These are phyloP conservation scores for Sinocyclocheilus grahami DNA, from an alignment of 2,113 vertebrate genomes.

Conservation along the genomic window DNA sequence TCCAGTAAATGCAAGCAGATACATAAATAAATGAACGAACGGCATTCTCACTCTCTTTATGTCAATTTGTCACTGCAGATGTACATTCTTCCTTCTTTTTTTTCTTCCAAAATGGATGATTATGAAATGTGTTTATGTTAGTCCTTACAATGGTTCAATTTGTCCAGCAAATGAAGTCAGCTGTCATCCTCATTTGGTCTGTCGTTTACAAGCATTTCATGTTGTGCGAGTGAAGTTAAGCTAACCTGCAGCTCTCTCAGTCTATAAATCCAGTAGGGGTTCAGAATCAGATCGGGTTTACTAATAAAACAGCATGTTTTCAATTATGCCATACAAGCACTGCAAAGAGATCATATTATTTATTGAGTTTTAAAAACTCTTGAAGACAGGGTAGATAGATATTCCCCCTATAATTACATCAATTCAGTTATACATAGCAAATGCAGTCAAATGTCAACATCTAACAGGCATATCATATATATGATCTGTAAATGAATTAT, in stretches of 20 bases:
- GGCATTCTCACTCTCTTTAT: background rate
- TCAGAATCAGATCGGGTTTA: background rate
- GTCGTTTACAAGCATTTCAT: background rate
- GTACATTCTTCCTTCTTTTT: background rate
- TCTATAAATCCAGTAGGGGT: too few relatives aligned
- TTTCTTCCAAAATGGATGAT: background rate
- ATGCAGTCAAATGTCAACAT: background rate
- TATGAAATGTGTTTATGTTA: background rate
- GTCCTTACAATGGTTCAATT: background rate
- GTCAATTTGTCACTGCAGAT: background rate
- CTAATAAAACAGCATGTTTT: background rate
- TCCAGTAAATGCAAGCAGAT: background rate
- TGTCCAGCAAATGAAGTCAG: too few relatives aligned
- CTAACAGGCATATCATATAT: background rate
- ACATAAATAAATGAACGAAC: background rate
- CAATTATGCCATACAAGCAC: background rate
- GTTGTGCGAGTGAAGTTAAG: background rate
- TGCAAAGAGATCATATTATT: background rate
- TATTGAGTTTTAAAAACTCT: background rate
- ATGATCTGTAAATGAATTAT: conserved; percentile 47
- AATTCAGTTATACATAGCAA: background rate
- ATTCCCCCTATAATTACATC: background rate
- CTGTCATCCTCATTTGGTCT: too few relatives aligned
- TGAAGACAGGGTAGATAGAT: background rate
- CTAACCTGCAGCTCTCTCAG: background rate